Conservation (phyloP, 2,113 vertebrate species). For the Electrona antarctica region DNA sequence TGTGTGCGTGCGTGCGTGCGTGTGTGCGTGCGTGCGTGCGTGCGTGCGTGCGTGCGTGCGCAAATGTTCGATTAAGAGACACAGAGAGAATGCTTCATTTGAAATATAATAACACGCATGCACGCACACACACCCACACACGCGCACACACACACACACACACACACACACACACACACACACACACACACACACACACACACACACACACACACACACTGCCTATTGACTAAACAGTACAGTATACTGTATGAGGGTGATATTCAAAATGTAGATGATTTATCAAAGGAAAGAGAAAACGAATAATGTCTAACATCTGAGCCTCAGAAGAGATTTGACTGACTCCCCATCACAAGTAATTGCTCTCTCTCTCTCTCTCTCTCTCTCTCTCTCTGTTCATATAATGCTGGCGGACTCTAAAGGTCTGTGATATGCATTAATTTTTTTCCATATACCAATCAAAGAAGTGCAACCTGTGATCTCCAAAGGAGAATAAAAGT, state of each 20-base stretch:
- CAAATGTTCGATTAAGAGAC: too few relatives aligned
- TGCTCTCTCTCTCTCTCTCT: conserved; percentile 19
- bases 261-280: conserved; percentile 6
- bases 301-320: not conserved
- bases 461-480: conserved; percentile 21
- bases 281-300: conserved; percentile 1
- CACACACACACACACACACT: not conserved
- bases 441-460: conserved; percentile 22
- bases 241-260: not conserved
- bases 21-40: too few relatives aligned
- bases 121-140: too few relatives aligned
- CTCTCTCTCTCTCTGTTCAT: not conserved
- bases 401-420: conserved; percentile 31
- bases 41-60: too few relatives aligned
- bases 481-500: conserved; percentile 6
- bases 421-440: conserved; percentile 21
- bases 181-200: not conserved
- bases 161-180: too few relatives aligned
- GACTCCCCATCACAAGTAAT: conserved; percentile 22
- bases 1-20: too few relatives aligned
- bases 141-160: too few relatives aligned
- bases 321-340: conserved; percentile 5
- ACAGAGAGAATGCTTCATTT: too few relatives aligned
- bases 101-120: too few relatives aligned
- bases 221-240: not conserved